Conservation (phyloP, 37 sponge, comb jelly and placozoan species). For the Theonella swinhoei region DNA sequence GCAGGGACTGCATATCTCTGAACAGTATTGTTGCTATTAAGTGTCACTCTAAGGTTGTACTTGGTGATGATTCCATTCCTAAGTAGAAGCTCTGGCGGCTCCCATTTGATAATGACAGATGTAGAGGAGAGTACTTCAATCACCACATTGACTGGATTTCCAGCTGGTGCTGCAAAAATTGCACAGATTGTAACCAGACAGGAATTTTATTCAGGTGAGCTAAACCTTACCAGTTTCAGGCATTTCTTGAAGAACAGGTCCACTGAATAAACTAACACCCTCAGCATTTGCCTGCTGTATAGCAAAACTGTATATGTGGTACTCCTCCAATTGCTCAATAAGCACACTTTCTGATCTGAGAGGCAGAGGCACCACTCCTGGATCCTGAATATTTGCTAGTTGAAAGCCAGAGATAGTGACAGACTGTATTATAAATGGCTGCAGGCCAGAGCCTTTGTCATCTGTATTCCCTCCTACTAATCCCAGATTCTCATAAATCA, state of each 20-base stretch:
- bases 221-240: slow-evolving; percentile 5
- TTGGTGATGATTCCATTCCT: not conserved
- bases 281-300: not conserved
- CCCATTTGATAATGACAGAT: slow-evolving; percentile 19
- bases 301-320: not conserved
- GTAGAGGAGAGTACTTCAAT: not conserved
- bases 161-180: not conserved
- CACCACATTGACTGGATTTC: slow-evolving; percentile 1
- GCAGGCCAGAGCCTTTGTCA: not conserved
- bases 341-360: not conserved
- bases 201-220: not conserved
- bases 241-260: not conserved
- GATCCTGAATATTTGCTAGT: not conserved
- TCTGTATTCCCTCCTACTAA: not conserved
- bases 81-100: not conserved
- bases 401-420: not conserved
- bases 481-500: not conserved
- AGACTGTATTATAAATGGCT: not conserved
- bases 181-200: not conserved
- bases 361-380: not conserved
- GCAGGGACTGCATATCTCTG: not conserved
- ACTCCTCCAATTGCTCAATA: slow-evolving; percentile 1
- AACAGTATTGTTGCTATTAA: not conserved
- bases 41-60: not conserved
- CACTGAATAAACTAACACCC: not conserved